Percentiles rank a stretch among this genome's conserved stretches.
phyloP scores from a whole-genome alignment of 2,888 invertebrate species.

The Mesoligia furuncula region DNA sequence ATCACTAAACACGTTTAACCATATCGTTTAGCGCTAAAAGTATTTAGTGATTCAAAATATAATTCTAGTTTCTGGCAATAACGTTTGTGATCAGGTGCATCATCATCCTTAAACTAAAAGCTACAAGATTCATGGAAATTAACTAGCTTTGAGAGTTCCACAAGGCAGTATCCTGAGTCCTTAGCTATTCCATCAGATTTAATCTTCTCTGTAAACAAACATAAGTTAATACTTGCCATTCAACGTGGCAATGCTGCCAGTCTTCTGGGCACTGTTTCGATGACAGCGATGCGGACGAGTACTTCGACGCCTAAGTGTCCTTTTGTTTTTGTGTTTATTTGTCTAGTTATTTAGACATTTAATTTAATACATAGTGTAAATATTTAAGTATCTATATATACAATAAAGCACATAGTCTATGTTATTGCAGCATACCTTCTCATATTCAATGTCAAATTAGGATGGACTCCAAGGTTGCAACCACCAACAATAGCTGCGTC shows the following conservation, averaged over 20 bases:
- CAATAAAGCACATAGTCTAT: too few species aligned
- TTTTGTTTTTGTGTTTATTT: too few species aligned
- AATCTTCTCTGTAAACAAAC: neutral
- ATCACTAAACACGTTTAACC: neutral
- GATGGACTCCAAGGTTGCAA: slow-evolving; percentile 89
- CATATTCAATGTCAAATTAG: slow-evolving; percentile 75
- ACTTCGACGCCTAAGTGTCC: too few species aligned
- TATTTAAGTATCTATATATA: too few species aligned
- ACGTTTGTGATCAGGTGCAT: too few species aligned
- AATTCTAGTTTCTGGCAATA: neutral
- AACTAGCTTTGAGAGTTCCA: neutral
- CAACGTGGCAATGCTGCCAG: too few species aligned
- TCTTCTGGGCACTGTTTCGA: too few species aligned
- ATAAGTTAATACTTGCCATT: neutral
- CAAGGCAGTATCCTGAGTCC: neutral
- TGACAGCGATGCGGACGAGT: too few species aligned
- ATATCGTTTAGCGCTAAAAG: neutral
- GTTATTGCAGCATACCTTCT: slow-evolving; percentile 66
- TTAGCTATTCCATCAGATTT: neutral
- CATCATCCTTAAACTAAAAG: neutral
- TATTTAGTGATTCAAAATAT: neutral
- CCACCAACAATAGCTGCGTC: slow-evolving; percentile 91
- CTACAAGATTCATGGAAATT: neutral
- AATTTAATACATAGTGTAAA: too few species aligned
- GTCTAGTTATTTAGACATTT: too few species aligned